Percentiles rank a stretch among this genome's conserved stretches.
phyloP scores from a whole-genome alignment of 2,797 vertebrate species.

The Arctocebus calabarensis region DNA sequence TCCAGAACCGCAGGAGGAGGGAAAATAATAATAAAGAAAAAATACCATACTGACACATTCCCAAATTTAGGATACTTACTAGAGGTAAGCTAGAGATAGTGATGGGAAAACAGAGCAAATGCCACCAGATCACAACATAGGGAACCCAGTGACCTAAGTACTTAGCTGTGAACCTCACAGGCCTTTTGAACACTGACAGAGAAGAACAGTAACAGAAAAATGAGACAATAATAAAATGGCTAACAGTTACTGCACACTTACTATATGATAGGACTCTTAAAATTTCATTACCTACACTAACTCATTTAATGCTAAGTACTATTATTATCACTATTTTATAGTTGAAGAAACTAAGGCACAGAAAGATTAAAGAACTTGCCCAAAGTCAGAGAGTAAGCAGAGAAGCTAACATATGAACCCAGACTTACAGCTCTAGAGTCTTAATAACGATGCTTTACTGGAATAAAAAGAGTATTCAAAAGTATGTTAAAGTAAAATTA shows the following conservation, averaged over 20 bases:
- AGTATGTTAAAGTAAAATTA: neutral
- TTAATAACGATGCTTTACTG: neutral
- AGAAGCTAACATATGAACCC: neutral
- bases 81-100: neutral
- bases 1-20: neutral
- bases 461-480: slow-evolving; percentile 20
- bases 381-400: neutral
- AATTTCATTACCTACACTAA: slow-evolving; percentile 7
- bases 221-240: neutral
- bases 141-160: neutral
- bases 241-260: neutral
- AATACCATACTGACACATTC: neutral
- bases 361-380: slow-evolving; percentile 8
- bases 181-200: slow-evolving; percentile 26
- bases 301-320: slow-evolving; percentile 42
- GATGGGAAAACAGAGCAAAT: neutral
- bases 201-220: slow-evolving; percentile 40
- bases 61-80: neutral
- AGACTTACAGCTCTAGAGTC: neutral
- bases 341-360: slow-evolving; percentile 5
- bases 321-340: slow-evolving; percentile 8
- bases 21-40: slow-evolving; percentile 1
- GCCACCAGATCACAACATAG: neutral
- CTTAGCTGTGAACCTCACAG: neutral
- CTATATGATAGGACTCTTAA: neutral